phyloP scores from a whole-genome alignment of 2,113 vertebrate genomes.

The human region GRCh38 chr18:45140501-45141000 shows the following conservation, averaged over 20 bases:
- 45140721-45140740: neutral
- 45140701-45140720: neutral
- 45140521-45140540: neutral
- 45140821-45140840: neutral
- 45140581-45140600: neutral
- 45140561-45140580: neutral
- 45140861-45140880: neutral
- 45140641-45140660: neutral
- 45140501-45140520: too few relatives aligned
- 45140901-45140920: neutral
- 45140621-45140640: neutral
- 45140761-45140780: neutral
- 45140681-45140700: neutral
- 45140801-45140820: neutral
- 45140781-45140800: neutral
- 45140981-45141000: neutral
- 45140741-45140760: neutral
- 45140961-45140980: neutral
- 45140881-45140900: neutral
- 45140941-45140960: neutral
- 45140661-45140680: neutral
- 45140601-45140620: neutral
- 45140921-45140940: neutral
- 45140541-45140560: neutral
- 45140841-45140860: neutral